Percentiles rank a stretch among this genome's conserved stretches.
Conservation (phyloP, 1,140 invertebrate species). For the Leptestheria dahalacensis region DNA sequence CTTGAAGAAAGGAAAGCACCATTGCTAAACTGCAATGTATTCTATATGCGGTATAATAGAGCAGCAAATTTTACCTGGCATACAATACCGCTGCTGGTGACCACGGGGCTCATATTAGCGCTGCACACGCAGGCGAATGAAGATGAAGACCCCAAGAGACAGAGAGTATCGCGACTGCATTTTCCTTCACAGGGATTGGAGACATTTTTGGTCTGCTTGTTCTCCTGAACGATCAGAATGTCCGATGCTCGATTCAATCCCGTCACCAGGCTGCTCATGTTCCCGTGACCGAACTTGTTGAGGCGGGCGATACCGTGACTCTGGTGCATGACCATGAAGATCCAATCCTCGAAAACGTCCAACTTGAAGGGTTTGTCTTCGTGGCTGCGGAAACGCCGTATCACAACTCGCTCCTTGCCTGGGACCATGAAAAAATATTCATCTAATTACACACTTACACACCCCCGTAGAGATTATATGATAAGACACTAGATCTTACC, state of each 20-base stretch:
- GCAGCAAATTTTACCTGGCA: conserved; percentile 1
- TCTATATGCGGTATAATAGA: too few species aligned
- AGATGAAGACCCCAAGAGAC: conserved; percentile 22
- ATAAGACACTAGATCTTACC: too few species aligned
- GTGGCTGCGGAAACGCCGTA: conserved; percentile 34
- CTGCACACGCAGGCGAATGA: conserved; percentile 44
- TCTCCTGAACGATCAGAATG: conserved; percentile 47
- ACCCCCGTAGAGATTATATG: too few species aligned
- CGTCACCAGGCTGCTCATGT: conserved; percentile 36
- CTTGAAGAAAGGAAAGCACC: too few species aligned
- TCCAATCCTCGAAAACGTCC: conserved; percentile 54
- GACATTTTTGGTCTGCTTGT: conserved; percentile 41
- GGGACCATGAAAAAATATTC: too few species aligned
- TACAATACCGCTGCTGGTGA: conserved; percentile 1
- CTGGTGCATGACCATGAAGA: conserved; percentile 48
- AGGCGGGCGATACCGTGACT: conserved; percentile 45
- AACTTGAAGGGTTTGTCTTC: conserved; percentile 44
- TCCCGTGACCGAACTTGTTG: conserved; percentile 50
- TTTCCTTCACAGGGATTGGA: conserved; percentile 19
- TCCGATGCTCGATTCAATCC: conserved; percentile 41
- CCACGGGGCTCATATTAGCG: conserved; percentile 35
- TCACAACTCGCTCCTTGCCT: conserved; percentile 31
- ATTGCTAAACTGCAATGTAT: too few species aligned
- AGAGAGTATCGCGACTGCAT: conserved; percentile 30
- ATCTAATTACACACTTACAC: too few species aligned